Conservation (phyloP, 2,797 vertebrate genomes). For the Harpagifer antarcticus region DNA sequence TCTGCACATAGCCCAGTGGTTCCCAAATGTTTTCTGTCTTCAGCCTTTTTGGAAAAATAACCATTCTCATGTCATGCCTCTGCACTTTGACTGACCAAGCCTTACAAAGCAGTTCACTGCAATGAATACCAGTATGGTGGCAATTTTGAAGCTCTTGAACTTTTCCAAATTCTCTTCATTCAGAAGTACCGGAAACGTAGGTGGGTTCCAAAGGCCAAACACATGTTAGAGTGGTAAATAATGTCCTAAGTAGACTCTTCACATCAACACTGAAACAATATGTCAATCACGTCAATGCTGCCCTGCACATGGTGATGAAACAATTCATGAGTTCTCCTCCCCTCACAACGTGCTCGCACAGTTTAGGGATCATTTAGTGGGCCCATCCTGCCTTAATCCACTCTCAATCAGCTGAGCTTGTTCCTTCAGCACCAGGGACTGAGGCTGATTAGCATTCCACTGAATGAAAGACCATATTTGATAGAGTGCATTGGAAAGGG, state of each 20-base stretch:
- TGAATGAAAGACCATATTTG: constrained; percentile 45
- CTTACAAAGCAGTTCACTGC: no score
- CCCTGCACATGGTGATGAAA: not conserved
- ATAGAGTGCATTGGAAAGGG: constrained; percentile 31
- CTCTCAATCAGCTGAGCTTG: constrained; percentile 39
- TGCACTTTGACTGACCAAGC: not conserved
- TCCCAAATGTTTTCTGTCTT: no score
- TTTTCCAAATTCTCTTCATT: not conserved
- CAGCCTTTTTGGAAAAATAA: no score
- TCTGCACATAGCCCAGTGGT: not conserved
- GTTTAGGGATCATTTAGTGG: constrained; percentile 47
- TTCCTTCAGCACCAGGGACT: constrained; percentile 29
- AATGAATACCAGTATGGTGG: not conserved
- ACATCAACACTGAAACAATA: not conserved
- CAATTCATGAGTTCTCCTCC: not conserved
- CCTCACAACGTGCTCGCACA: not conserved
- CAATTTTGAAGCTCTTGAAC: not conserved
- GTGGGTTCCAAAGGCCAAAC: no score
- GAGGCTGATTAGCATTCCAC: constrained; percentile 61
- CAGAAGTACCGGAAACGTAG: no score
- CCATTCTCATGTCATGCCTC: no score
- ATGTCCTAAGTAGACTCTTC: not conserved
- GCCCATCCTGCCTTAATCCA: constrained; percentile 42
- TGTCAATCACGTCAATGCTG: constrained; percentile 19
- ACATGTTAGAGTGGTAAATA: no score